Percentiles rank a stretch among this genome's conserved stretches.
These are phyloP conservation scores for Polydesmus complanatus DNA, from an alignment of 2,888 invertebrate species.

Conservation along the genomic window DNA sequence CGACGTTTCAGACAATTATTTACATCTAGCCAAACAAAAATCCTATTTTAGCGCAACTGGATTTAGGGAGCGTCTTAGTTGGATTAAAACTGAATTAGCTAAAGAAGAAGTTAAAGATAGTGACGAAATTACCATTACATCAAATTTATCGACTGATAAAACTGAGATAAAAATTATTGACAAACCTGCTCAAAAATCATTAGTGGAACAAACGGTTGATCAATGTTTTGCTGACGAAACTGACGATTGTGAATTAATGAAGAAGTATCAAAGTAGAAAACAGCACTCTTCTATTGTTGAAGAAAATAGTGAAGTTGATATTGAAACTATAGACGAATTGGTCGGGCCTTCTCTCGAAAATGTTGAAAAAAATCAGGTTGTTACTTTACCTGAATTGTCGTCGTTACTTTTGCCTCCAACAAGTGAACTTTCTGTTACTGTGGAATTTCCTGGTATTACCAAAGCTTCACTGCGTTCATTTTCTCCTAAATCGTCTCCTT, in stretches of 20 bases:
- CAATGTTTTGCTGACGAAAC: not conserved
- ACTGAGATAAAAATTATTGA: not conserved
- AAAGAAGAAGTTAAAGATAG: not conserved
- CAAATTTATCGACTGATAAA: not conserved
- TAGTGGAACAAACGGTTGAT: not conserved
- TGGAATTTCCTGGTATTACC: not conserved
- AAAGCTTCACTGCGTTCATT: not conserved
- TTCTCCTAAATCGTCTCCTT: not conserved
- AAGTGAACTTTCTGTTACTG: not conserved
- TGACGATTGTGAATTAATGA: not conserved
- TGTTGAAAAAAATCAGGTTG: not conserved
- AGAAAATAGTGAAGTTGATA: not conserved
- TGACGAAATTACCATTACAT: not conserved
- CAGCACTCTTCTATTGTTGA: too few species aligned
- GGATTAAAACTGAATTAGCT: not conserved
- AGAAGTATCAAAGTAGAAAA: not conserved
- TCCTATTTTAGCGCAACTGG: not conserved
- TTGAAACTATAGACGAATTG: not conserved
- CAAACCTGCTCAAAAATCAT: not conserved
- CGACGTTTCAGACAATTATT: not conserved
- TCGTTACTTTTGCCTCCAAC: not conserved
- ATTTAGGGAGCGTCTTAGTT: not conserved
- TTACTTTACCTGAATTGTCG: not conserved
- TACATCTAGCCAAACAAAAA: not conserved
- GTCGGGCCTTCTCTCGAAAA: not conserved